Evolutionary conservation across 92 coral and sea anemone species (phyloP), one percentile per base, ranked within the genome.

Genomic region (Epizoanthus stellaris): DNA sequence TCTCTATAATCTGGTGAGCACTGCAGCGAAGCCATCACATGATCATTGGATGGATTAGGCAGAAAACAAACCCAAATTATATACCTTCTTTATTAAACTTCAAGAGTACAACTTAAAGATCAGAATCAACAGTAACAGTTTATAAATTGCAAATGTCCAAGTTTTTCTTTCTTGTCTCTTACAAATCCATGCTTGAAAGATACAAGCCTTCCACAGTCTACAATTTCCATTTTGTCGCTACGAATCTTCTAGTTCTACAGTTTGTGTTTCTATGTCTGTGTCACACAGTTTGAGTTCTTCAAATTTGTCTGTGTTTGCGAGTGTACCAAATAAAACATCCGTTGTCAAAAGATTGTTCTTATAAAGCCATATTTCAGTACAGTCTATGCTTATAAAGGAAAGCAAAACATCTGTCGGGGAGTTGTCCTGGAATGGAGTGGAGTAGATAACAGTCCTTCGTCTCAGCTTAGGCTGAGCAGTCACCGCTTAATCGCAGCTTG

Each of bases 401-500:
- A 3, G 12, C 15, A 5, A 12, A 77, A 56, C 82, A 77, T 39
- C 10, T 52, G 70, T 60, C 39, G 12, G 23, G 73, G 49, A 39
- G 45, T 61, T 39, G 64, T 77, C 69, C 23, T 10, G 49, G 23
- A 20, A 43, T 57, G 16, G 45, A 77, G 45, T 38, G 15, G 23
- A 5, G 14, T 38, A 60, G 71, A 40, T 54, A 19, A 56, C 82
- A 77, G 73, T 79, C 58, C 23, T 67, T 25, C 52, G 19, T 63
- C 49, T 67, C 72, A 3, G 21, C 30, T 47, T 30, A 58, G 59
- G 59, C 68, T 36, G 61, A 58, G 8, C 16, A 52, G 56, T 52
- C 56, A 52, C 56, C 10, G 56, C 45, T 45, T 20, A 88, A 16
- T 85, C 85, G 53, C 91, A 88, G 34, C 68, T 49, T 82, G 81